Base-by-base conservation (phyloP, 2,113 vertebrate species). In the Cariama cristata region DNA sequence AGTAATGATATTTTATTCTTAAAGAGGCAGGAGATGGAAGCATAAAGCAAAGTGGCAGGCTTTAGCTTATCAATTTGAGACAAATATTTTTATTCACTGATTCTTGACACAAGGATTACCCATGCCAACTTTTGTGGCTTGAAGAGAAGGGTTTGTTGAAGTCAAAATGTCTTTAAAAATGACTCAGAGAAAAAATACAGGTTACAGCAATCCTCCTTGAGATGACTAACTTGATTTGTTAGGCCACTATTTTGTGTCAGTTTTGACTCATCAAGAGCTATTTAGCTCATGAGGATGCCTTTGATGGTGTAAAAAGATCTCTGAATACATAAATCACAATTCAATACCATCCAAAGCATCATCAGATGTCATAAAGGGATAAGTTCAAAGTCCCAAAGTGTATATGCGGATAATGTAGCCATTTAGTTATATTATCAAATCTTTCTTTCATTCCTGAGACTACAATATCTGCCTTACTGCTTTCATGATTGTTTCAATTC, bases 401-500 rank as follows among this genome's bases (percentile, higher is more conserved):
- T 74, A 81, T 59, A 67, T 52, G 33, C 88, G 26, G 62, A 75
- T 47, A 91, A 75, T 67, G 38, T 49, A 79, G 56, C 74, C 77
- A 47, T 28, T 82, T 87, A 81, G 52, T 79, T 93, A 87, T 86
- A 62, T 55, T 85, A 92, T 33, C 18, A 87, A 58, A 50, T 75
- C 44, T 64, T 93, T 76, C 68, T 92, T 93, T 93, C 9, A 83
- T 93, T 92, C 38, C 62, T 85, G 74, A 90, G 85, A 75, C 5
- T 32, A 88, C 33, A 79, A 33, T 68, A 72, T 33, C 52, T 45
- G 26, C 88, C 74, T 92, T 72, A 59, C 20, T 50, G 33, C 84
- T 95, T 95, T 95, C 62, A 96, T 82, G 81, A 76, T 49, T 56
- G 16, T n/a, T 93, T 85, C 77, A 84, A 74, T 87, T 94, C 45